phyloP scores from a whole-genome alignment of 2,113 vertebrate species.

The Morphnarchus princeps region DNA sequence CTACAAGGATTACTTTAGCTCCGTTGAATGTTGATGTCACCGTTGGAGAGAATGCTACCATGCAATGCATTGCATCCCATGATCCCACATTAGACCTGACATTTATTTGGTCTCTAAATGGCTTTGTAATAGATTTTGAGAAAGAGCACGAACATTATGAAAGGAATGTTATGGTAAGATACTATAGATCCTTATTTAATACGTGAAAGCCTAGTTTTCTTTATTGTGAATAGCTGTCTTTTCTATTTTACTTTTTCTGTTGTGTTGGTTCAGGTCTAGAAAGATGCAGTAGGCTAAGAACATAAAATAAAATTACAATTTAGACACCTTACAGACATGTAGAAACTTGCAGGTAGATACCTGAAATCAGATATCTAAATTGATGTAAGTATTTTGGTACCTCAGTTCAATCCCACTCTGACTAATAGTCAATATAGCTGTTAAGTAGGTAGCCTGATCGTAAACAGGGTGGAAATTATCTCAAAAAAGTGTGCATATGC shows the following conservation, averaged over 20 bases:
- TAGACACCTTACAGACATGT: not conserved
- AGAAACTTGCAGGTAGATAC: not conserved
- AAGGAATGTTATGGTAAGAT: conserved; percentile 83
- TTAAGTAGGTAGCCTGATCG: not conserved
- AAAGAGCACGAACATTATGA: conserved; percentile 84
- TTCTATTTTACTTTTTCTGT: not conserved
- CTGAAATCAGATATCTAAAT: not conserved
- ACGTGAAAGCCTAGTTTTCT: not conserved
- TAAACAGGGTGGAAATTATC: not conserved
- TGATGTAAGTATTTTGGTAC: not conserved
- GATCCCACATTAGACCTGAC: conserved; percentile 89
- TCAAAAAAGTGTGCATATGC: not conserved
- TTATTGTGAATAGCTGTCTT: not conserved
- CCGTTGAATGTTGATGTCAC: conserved; percentile 87
- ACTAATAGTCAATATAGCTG: not conserved
- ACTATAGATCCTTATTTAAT: not conserved
- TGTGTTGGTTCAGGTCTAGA: not conserved
- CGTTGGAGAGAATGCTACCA: conserved; percentile 84
- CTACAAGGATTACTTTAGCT: conserved; percentile 91
- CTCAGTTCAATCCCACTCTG: not conserved
- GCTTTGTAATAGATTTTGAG: conserved; percentile 86
- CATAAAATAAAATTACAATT: not conserved
- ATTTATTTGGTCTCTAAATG: conserved; percentile 93
- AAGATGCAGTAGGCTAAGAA: not conserved
- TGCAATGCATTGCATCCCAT: conserved; percentile 91